Evolutionary conservation across 2,797 vertebrate species (phyloP), one percentile per base, ranked within the genome.

Genomic region (Sebastes itinus): DNA sequence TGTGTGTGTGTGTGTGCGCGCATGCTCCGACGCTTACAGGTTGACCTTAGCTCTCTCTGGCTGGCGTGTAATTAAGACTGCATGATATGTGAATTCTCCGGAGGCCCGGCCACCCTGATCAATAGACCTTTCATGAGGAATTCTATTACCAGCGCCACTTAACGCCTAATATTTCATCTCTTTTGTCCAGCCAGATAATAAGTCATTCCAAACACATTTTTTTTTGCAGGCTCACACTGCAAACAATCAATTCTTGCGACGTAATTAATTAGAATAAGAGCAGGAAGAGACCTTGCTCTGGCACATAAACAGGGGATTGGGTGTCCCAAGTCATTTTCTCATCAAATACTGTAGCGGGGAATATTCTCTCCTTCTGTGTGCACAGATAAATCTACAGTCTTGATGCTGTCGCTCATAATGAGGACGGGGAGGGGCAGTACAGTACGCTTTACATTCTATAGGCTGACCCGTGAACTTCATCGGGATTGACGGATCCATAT

Each of bases 141-240:
- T 95, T 95, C 91, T 92, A 94, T 96, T 96, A 96, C 94, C 90
- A 87, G 86, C 27, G 65, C 94, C 93, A 95, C 95, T 96, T 96
- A 96, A 92, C 94, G 93, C 91, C 94, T 96, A 95, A 95, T 95
- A 96, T 96, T 95, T 95, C 95, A 96, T 92, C 92, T 94, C 92
- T 94, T 95, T 94, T 90, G 93, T 94, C 92, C 92, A 87, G 92
- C 88, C 82, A 58, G 91, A 95, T 92, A 92, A 94, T 93, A 94
- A 95, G 92, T 95, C 89, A 93, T 94, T 95, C 93, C 87, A 89
- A 93, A 95, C 95, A 95, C 93, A 89, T 46, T 66, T n/a, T 28
- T 83, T 78, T 92, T 90, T 84, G 82, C 86, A 85, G 87, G 79
- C 85, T 87, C 81, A 63, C 86, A 89, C 91, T 88, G 58, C 88